Conservation (phyloP, 2,113 vertebrate genomes). For the Sigmodon hispidus region DNA sequence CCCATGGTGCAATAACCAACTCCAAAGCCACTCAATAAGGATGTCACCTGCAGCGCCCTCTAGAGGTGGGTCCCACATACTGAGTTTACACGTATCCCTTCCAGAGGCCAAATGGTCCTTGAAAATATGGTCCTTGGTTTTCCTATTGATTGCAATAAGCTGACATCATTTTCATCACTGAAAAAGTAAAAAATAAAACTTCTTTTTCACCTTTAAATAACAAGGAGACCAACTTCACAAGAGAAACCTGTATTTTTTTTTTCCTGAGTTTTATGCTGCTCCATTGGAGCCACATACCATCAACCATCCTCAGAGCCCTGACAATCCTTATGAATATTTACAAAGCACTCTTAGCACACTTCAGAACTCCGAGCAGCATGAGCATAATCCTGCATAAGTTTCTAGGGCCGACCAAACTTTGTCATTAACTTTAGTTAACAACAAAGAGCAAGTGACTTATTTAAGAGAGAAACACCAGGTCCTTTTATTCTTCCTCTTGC, state of each 20-base stretch:
- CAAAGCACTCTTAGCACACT: background rate
- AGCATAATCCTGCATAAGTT: background rate
- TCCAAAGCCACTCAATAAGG: background rate
- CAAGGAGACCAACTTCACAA: background rate
- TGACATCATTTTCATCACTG: background rate
- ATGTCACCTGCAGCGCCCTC: rapidly evolving
- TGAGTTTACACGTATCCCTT: background rate
- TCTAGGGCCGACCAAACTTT: conserved; percentile 36
- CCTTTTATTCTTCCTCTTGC: conserved; percentile 44
- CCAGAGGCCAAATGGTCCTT: background rate
- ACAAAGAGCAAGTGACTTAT: conserved; percentile 69
- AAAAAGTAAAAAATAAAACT: background rate
- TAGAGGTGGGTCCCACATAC: rapidly evolving
- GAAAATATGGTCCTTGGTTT: background rate
- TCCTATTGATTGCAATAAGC: background rate
- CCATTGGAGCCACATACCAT: background rate
- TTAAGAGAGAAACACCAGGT: conserved; percentile 44
- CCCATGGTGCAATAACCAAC: rapidly evolving
- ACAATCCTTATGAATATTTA: background rate
- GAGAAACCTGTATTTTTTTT: background rate
- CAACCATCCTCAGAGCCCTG: background rate
- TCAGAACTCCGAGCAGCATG: background rate
- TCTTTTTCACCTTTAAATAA: background rate
- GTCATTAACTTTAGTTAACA: conserved; percentile 74
- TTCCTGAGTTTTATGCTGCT: background rate